Evolutionary conservation across 2,888 invertebrate genomes (phyloP), one percentile per base, ranked within the genome.

Genomic region (Epinotia bilunana): DNA sequence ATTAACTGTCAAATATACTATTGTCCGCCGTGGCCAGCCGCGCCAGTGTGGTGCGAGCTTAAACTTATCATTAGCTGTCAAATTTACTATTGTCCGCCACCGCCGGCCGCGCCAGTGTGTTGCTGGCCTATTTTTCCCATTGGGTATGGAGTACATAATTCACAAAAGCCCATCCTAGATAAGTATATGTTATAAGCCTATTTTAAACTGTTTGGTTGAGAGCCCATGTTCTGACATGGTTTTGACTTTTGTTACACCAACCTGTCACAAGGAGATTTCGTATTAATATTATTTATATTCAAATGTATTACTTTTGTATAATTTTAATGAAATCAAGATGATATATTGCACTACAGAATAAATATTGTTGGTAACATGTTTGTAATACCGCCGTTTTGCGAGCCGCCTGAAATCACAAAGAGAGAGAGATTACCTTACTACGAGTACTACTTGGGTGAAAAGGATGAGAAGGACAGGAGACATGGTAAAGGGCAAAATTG

Each of bases 381-480:
- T 13, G 75, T 78, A 39, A 69, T 74, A 23, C 20, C 78, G 16
- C 77, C 70, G 67, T 77, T 82, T 20, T 84, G 84, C 71, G 77
- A 79, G 18, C 68, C 75, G 4, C 75, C 79, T 1, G 71, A 60
- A 12, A 86, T 86, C 1, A 81, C 77, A 18, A 75, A 71, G 1
- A 78, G 85, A 0, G 88, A 87, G 68, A 78, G 64, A 13, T 90
- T 88, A 88, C 80, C 82, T 0, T 90, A 91, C 73, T 64, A 83
- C 2, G 87, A 93, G 77, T 91, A 90, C 79, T 93, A 91, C 63
- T n/a, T 81, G 1, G 93, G 93, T n/a, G 82, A 89, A 4, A 86
- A 78, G 78, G 91, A 92, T 79, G 73, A 83, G 3, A 83, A 89
- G 18, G 74, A 81, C 0, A 81, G 88, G 46, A 87, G 80, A 76